phyloP scores from a whole-genome alignment of 1,140 invertebrate genomes.

The Chrysoperla carnea region DNA sequence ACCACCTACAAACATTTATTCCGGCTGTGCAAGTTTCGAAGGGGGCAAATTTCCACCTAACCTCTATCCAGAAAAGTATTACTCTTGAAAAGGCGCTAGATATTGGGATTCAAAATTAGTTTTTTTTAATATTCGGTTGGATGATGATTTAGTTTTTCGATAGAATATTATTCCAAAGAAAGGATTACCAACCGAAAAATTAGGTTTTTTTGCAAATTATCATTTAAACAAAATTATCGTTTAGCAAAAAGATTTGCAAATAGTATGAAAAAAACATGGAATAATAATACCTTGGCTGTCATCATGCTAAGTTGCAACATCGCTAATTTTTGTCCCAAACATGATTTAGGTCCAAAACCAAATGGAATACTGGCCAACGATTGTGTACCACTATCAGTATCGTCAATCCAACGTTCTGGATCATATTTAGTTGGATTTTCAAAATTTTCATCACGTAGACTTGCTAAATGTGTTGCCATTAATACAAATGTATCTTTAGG shows the following conservation, averaged over 20 bases:
- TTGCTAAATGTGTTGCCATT: slow-evolving; percentile 48
- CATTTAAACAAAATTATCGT: too few species aligned
- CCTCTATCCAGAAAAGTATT: too few species aligned
- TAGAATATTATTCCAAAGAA: too few species aligned
- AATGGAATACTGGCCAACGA: slow-evolving; percentile 38
- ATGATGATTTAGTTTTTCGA: too few species aligned
- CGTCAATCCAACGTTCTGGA: slow-evolving; percentile 49
- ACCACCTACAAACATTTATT: background rate
- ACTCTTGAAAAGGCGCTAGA: too few species aligned
- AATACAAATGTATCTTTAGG: slow-evolving; percentile 47
- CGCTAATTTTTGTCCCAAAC: slow-evolving; percentile 36
- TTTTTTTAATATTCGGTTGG: too few species aligned
- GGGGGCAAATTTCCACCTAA: too few species aligned
- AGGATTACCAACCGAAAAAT: too few species aligned
- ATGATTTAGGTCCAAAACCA: slow-evolving; percentile 35
- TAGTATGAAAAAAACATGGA: slow-evolving; percentile 4
- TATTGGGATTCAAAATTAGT: too few species aligned
- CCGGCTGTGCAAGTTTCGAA: too few species aligned
- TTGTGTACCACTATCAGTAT: slow-evolving; percentile 18
- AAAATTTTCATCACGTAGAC: slow-evolving; percentile 46
- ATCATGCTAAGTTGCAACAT: slow-evolving; percentile 34
- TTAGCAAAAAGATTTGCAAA: slow-evolving; percentile 1
- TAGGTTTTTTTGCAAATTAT: too few species aligned
- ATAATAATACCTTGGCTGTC: slow-evolving; percentile 28
- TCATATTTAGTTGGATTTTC: slow-evolving; percentile 46